phyloP scores from a whole-genome alignment of 2,797 vertebrate species.

The Enteromius trimaculatus region DNA sequence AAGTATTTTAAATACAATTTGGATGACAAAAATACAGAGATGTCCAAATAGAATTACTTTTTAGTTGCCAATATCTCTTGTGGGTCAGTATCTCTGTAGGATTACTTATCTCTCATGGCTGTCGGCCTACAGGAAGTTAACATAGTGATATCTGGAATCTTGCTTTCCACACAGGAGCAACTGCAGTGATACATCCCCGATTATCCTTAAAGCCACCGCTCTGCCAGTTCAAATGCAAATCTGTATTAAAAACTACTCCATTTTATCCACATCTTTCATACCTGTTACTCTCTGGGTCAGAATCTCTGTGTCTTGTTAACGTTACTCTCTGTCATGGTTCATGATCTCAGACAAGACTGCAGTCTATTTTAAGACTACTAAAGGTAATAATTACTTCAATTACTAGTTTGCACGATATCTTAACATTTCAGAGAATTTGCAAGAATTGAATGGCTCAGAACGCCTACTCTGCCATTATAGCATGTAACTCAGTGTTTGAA shows the following conservation, averaged over 20 bases:
- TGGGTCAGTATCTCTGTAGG: background rate
- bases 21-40: background rate
- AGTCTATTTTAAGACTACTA: background rate
- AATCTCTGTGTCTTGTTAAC: background rate
- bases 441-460: background rate
- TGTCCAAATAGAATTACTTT: background rate
- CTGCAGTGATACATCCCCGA: slow-evolving; percentile 2
- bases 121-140: background rate
- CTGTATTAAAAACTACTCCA: background rate
- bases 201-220: slow-evolving; percentile 3
- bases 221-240: slow-evolving; percentile 11
- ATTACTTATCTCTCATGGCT: background rate
- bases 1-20: background rate
- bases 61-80: background rate
- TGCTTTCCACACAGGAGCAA: slow-evolving; percentile 7
- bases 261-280: slow-evolving; percentile 1
- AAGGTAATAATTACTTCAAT: slow-evolving; percentile 20
- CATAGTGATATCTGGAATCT: background rate
- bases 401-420: background rate
- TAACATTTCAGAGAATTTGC: background rate
- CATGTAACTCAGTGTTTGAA: background rate
- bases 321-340: background rate
- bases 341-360: background rate
- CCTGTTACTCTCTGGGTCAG: background rate
- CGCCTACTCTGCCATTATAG: background rate